Evolutionary conservation across 2,113 vertebrate genomes (phyloP), one percentile per base, ranked within the genome.

Genomic region (Malurus alboscapulatus): DNA sequence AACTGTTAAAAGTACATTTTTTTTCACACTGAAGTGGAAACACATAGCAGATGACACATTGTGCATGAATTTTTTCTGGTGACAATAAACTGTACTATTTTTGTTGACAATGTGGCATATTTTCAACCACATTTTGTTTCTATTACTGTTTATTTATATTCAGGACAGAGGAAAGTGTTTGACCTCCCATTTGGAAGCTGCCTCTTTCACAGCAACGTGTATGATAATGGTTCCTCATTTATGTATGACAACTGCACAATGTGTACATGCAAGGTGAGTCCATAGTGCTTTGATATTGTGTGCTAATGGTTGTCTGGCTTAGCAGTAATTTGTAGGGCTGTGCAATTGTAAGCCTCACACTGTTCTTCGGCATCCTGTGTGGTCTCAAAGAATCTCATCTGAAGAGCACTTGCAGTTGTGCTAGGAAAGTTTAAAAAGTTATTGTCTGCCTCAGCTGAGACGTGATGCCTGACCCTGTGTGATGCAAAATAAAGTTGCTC

Each of bases 91-190:
- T 19, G 11, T 89, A 21, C 53, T 92, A 95, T 88, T 91, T 88
- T 87, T 94, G 66, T 83, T 93, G 66, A 86, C 42, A 68, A 17
- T 68, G 29, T 66, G 72, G 75, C 40, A 44, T 47, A 20, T 51
- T 90, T 96, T 94, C 78, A 95, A 72, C 58, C 20, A 50, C 90
- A 91, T 90, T 82, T 88, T 91, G 32, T 93, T 96, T 91, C 91
- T 80, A 2, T 69, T 94, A 27, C n/a, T 71, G 2, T 94, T 96
- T 92, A 36, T 84, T 94, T 96, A 34, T 83, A 71, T 93, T 53
- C 81, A 99, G 99, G 99, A 84, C 99, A 99, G 97, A 98, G 99
- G 97, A 99, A 99, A 97, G 99, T 99, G 92, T 99, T 99, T 87
- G 99, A 99, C 92, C 97, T 99, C 80, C 98, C 98, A 5, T 98